phyloP scores from a whole-genome alignment of 2,113 vertebrate species.

The Mesitornis unicolor region DNA sequence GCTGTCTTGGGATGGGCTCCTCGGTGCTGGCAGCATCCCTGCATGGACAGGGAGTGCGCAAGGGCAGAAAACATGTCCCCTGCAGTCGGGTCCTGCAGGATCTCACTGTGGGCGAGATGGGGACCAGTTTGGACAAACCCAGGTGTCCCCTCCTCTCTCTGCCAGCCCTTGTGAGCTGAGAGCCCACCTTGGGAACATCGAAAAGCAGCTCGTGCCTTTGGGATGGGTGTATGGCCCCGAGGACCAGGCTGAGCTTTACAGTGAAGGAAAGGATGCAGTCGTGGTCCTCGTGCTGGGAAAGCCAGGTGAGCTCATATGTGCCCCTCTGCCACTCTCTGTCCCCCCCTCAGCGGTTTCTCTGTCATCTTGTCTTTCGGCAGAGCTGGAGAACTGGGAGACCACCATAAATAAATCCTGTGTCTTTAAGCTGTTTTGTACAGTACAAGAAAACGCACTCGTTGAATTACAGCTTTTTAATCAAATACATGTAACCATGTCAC shows the following conservation, averaged over 20 bases:
- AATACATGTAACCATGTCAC: slow-evolving; percentile 76
- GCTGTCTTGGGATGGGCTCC: not conserved
- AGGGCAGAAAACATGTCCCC: not conserved
- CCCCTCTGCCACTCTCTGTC: not conserved
- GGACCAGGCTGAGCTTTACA: not conserved
- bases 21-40: not conserved
- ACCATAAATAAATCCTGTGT: slow-evolving; percentile 61
- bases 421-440: slow-evolving; percentile 66
- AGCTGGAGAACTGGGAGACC: not conserved
- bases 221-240: not conserved
- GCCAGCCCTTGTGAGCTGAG: not conserved
- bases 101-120: not conserved
- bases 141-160: not conserved
- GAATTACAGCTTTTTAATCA: slow-evolving; percentile 77
- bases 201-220: not conserved
- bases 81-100: not conserved
- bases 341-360: not conserved
- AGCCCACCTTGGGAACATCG: not conserved
- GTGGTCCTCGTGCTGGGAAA: not conserved
- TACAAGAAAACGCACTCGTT: slow-evolving; percentile 66
- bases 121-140: not conserved
- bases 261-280: not conserved
- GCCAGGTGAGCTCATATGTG: not conserved
- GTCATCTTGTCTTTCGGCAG: slow-evolving; percentile 9
- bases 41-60: not conserved